Conservation (phyloP, 2,888 invertebrate species). For the Troilus luridus region DNA sequence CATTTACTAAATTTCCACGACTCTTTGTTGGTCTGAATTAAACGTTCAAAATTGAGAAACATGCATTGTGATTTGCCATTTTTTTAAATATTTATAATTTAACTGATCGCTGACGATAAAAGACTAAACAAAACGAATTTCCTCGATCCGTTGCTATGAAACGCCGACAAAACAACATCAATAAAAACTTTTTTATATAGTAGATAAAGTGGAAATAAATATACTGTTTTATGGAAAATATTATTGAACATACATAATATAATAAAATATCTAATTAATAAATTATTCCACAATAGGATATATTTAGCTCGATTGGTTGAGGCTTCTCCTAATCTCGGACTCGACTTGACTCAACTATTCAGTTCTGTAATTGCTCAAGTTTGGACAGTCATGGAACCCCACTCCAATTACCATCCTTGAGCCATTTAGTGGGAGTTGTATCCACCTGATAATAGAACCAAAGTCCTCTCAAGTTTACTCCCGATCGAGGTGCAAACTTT, state of each 20-base stretch:
- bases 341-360: background rate
- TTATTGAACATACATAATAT: background rate
- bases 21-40: too few species aligned
- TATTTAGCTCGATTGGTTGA: background rate
- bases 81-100: too few species aligned
- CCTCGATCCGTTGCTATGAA: too few species aligned
- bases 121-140: too few species aligned
- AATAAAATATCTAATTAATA: background rate
- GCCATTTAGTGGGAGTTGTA: background rate
- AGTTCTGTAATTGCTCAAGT: slow-evolving; percentile 15
- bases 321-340: background rate
- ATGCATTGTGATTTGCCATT: too few species aligned
- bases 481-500: background rate
- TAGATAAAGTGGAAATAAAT: background rate
- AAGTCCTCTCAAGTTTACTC: background rate
- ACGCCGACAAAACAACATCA: too few species aligned
- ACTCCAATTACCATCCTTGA: background rate
- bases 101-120: too few species aligned
- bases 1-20: too few species aligned
- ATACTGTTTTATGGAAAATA: background rate
- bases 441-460: background rate
- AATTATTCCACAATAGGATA: background rate
- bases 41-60: too few species aligned
- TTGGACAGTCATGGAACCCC: background rate
- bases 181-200: too few species aligned